Percentiles rank a stretch among this genome's conserved stretches.
These are phyloP conservation scores for Platyura marginata DNA, from an alignment of 1,140 invertebrate genomes.

Conservation along the genomic window DNA sequence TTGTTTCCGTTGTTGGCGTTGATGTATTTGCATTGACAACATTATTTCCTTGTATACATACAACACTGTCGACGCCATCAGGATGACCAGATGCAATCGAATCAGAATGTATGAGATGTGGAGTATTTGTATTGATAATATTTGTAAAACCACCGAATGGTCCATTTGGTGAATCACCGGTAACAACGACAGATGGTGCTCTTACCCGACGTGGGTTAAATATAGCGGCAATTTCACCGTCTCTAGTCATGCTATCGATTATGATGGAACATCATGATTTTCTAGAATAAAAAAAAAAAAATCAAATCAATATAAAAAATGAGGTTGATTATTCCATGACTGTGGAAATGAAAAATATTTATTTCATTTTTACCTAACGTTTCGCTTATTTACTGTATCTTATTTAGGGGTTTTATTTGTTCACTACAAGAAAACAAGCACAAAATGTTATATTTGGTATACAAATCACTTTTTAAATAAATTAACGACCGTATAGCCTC, in stretches of 20 bases:
- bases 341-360: no score
- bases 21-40: constrained; percentile 2
- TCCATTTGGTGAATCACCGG: constrained; percentile 39
- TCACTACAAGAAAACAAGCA: no score
- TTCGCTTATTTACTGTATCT: no score
- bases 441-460: no score
- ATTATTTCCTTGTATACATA: constrained; percentile 5
- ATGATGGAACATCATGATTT: no score
- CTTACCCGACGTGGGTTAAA: constrained; percentile 53
- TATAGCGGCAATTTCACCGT: constrained; percentile 52
- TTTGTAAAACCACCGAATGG: constrained; percentile 25
- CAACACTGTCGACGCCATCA: constrained; percentile 18
- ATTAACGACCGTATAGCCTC: no score
- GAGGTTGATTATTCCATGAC: no score
- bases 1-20: constrained; percentile 15
- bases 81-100: constrained; percentile 34
- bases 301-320: no score
- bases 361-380: no score
- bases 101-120: constrained; percentile 32
- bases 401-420: no score
- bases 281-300: no score
- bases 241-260: constrained; percentile 22
- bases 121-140: constrained; percentile 21
- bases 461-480: no score
- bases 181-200: constrained; percentile 49